Evolutionary conservation across 2,888 invertebrate genomes (phyloP).

Genomic region (Limnephilus rhombicus): DNA sequence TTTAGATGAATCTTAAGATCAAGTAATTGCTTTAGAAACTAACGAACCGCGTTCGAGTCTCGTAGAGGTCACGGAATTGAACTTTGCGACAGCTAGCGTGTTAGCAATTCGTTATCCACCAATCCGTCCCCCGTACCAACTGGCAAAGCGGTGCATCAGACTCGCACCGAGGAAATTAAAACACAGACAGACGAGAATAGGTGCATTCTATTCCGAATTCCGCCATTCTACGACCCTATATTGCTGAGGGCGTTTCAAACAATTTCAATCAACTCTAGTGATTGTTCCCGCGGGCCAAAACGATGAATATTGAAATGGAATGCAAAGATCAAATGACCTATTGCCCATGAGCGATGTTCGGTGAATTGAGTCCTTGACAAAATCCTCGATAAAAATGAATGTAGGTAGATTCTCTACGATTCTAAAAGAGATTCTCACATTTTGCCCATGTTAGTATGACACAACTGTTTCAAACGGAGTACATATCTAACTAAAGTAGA

Average conservation of each 20-base stretch:
- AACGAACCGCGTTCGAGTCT: conserved; percentile 21
- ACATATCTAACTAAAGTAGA: no score
- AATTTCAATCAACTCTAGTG: neutral
- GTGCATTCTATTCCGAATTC: neutral
- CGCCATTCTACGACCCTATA: neutral
- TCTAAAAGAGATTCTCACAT: no score
- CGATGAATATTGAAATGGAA: neutral
- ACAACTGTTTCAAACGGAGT: no score
- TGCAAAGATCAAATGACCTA: neutral
- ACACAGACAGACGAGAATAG: neutral
- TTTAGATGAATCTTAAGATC: neutral
- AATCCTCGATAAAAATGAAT: no score
- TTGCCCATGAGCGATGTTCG: neutral
- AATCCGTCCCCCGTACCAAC: neutral
- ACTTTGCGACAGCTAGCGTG: conserved; percentile 36
- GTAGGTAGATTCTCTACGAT: no score
- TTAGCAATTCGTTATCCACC: conserved; percentile 22
- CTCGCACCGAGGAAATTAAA: neutral
- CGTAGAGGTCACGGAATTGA: conserved; percentile 35
- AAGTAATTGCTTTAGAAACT: conserved; percentile 40
- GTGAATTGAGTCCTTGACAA: neutral
- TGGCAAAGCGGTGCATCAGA: neutral
- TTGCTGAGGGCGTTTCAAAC: neutral
- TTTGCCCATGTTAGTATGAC: no score
- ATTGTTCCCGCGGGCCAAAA: neutral